Evolutionary conservation across 2,888 invertebrate species (phyloP), one percentile per base, ranked within the genome.

Genomic region (Habrosyne pyritoides): DNA sequence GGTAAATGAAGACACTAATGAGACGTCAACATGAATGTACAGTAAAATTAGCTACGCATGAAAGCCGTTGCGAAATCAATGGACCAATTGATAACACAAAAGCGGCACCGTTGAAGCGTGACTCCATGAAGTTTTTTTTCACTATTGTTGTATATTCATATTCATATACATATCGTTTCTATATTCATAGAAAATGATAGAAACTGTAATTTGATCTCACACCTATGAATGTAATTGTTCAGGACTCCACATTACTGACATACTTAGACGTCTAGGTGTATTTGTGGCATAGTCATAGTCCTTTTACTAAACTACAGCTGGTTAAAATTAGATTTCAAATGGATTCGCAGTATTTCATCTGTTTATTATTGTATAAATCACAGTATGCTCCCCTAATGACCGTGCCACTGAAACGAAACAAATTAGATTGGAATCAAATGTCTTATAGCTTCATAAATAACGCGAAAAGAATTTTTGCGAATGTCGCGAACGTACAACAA

Each of bases 1-100:
- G 69, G 75, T 79, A 82, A 81, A 84, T 77, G 83, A 79, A 84
- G 82, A 83, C 84, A 79, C 81, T 87, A 87, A 88, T 87, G 84
- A 87, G 81, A 83, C 75, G 75, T 73, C 73, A 65, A 68, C 73
- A 73, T 75, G 78, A 81, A 81, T 75, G 72, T 69, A 72, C 71
- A 71, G 75, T 75, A 73, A 76, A 83, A 86, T 84, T 83, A 81
- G 81, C 67, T 60, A 67, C 67, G 71, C 69, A 69, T 69, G 69
- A 76, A 72, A 75, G 59, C 54, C 65, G 63, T 68, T 68, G 65
- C 63, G 61, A 73, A 81, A 76, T 67, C 64, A 69, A 77, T 71
- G 63, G 64, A 65, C 60, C 64, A 49, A 67, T 59, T 52, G 53
- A 47, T 57, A 56, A 67, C 60, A 63, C 53, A 62, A 66, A 60